These are phyloP conservation scores for Drosophila cognata DNA, from an alignment of 2,888 invertebrate species.

Conservation along the genomic window DNA sequence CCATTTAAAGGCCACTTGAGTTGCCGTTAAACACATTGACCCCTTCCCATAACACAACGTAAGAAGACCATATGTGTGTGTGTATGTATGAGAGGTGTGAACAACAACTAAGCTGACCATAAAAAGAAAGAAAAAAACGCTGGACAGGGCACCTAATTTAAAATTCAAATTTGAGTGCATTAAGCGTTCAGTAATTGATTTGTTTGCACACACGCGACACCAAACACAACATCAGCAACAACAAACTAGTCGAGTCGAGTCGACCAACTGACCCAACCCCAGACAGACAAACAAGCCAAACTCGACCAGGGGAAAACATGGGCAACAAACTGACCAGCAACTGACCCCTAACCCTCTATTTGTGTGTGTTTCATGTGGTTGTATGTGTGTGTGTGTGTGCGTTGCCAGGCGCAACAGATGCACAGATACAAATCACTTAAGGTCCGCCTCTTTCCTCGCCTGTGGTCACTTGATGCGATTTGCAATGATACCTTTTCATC, in stretches of 20 bases:
- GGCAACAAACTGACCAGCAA: constrained; percentile 51
- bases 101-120: constrained; percentile 12
- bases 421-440: constrained; percentile 67
- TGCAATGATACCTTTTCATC: constrained; percentile 67
- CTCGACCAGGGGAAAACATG: constrained; percentile 5
- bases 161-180: constrained; percentile 75
- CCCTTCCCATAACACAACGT: constrained; percentile 37
- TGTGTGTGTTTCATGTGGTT: background rate
- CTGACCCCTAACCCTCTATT: constrained; percentile 36
- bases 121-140: constrained; percentile 38
- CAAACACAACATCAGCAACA: background rate
- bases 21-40: constrained; percentile 66
- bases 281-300: constrained; percentile 38
- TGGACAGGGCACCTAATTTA: constrained; percentile 59
- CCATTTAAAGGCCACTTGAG: constrained; percentile 60
- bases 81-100: background rate
- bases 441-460: constrained; percentile 30
- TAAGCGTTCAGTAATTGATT: constrained; percentile 76
- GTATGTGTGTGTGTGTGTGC: background rate
- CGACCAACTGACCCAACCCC: constrained; percentile 65
- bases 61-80: constrained; percentile 28
- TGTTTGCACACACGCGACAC: constrained; percentile 76
- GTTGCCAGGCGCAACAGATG: constrained; percentile 74
- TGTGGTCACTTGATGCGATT: constrained; percentile 77
- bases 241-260: constrained; percentile 7